Percentiles rank a stretch among this genome's conserved stretches.
These are phyloP conservation scores for Aleiodes sp. DNA, from an alignment of 1,140 invertebrate genomes.

Conservation along the genomic window DNA sequence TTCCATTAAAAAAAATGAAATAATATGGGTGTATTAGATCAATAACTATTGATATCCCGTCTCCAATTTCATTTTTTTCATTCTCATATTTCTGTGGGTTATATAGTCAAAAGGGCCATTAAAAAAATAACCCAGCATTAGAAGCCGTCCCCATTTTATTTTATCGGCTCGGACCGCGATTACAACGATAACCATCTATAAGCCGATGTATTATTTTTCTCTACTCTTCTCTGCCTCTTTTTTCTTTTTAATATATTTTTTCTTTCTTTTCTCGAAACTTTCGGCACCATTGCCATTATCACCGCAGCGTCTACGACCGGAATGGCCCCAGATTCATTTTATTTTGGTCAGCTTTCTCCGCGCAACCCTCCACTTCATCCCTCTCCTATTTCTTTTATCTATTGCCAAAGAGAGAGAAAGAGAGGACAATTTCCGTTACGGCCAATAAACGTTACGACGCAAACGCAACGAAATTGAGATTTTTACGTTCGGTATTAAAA, in stretches of 20 bases:
- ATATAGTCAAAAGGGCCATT: constrained; percentile 34
- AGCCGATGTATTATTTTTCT: constrained; percentile 29
- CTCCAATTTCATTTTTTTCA: constrained; percentile 33
- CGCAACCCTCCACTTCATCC: not conserved
- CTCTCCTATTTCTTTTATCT: not conserved
- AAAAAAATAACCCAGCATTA: constrained; percentile 48
- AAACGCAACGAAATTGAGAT: constrained; percentile 20
- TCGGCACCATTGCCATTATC: constrained; percentile 36
- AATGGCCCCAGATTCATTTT: constrained; percentile 38
- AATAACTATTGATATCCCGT: constrained; percentile 28
- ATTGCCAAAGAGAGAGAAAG: constrained; percentile 21
- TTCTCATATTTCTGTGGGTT: constrained; percentile 33
- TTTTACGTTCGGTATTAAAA: constrained; percentile 1
- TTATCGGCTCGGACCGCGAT: constrained; percentile 41
- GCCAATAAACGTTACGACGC: constrained; percentile 20
- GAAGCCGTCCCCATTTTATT: constrained; percentile 42
- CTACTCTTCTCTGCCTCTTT: constrained; percentile 4
- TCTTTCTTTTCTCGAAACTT: constrained; percentile 13
- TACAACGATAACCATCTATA: constrained; percentile 48
- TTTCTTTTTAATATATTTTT: constrained; percentile 10
- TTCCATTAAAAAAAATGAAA: constrained; percentile 13
- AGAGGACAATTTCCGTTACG: constrained; percentile 26
- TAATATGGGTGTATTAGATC: constrained; percentile 8
- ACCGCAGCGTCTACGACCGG: constrained; percentile 25
- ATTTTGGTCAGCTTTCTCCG: constrained; percentile 27